Percentiles rank a stretch among this genome's conserved stretches.
Conservation (phyloP, 2,888 invertebrate genomes). For the Idaea aversata region DNA sequence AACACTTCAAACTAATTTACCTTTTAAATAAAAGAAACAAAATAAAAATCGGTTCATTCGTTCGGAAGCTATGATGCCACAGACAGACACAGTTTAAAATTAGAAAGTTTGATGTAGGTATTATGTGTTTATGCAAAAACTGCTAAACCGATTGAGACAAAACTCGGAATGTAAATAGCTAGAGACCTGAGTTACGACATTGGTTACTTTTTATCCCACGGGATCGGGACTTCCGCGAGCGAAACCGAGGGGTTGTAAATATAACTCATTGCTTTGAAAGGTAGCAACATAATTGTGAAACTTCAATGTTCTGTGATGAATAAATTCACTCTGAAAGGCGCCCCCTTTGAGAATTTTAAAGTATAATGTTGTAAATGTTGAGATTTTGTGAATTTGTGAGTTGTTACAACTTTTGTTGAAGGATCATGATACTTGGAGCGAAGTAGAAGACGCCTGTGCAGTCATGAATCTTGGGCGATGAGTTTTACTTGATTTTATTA, state of each 20-base stretch:
- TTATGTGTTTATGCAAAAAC: too few relatives aligned
- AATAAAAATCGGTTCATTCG: too few relatives aligned
- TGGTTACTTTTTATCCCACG: not conserved
- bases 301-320: conserved; percentile 26
- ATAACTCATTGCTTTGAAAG: not conserved
- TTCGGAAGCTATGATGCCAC: too few relatives aligned
- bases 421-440: conserved; percentile 5
- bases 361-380: conserved; percentile 21
- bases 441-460: conserved; percentile 7
- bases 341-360: conserved; percentile 28
- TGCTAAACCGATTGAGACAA: too few relatives aligned
- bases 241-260: not conserved
- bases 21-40: too few relatives aligned
- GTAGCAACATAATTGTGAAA: not conserved
- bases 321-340: conserved; percentile 24
- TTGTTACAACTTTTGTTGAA: conserved; percentile 6
- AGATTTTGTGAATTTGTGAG: conserved; percentile 22
- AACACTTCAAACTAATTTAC: too few relatives aligned
- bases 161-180: too few relatives aligned
- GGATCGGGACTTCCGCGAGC: too few relatives aligned
- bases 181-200: too few relatives aligned
- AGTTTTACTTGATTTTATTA: not conserved
- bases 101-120: too few relatives aligned
- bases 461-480: not conserved
- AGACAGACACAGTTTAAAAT: too few relatives aligned